Conservation (phyloP, 2,797 vertebrate genomes). For the Esox lucius region DNA sequence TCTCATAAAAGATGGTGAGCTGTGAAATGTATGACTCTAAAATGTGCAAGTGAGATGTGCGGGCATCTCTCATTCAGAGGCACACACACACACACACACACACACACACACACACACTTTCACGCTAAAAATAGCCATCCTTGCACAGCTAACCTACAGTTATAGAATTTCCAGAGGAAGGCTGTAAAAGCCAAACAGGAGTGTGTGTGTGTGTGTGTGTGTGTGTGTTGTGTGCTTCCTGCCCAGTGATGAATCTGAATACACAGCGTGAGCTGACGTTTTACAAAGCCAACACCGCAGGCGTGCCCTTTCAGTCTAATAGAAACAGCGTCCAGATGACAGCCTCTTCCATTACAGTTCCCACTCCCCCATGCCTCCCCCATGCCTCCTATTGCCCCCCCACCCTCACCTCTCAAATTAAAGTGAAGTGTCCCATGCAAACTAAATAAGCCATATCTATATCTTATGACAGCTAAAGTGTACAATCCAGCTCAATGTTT, state of each 20-base stretch:
- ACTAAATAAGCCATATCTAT: no score
- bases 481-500: no score
- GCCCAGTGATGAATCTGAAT: background rate
- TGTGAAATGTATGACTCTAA: slow-evolving; percentile 36
- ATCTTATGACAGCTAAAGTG: no score
- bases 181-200: background rate
- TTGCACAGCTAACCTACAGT: background rate
- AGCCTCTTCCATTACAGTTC: slow-evolving; percentile 5
- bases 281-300: background rate
- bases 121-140: slow-evolving; percentile 1
- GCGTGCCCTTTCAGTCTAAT: slow-evolving; percentile 15
- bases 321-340: slow-evolving; percentile 5
- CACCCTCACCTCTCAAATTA: background rate
- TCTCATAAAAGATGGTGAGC: slow-evolving; percentile 33
- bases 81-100: no score
- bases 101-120: background rate
- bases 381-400: background rate
- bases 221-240: background rate
- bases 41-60: slow-evolving; percentile 35
- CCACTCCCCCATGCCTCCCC: background rate
- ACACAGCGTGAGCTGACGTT: background rate
- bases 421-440: no score
- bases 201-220: background rate
- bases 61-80: slow-evolving; percentile 3
- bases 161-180: background rate